A percentile compares a stretch with the other conserved stretches of the same genome.
phyloP scores from a whole-genome alignment of 2,113 vertebrate genomes.

The Apeltes quadracus region DNA sequence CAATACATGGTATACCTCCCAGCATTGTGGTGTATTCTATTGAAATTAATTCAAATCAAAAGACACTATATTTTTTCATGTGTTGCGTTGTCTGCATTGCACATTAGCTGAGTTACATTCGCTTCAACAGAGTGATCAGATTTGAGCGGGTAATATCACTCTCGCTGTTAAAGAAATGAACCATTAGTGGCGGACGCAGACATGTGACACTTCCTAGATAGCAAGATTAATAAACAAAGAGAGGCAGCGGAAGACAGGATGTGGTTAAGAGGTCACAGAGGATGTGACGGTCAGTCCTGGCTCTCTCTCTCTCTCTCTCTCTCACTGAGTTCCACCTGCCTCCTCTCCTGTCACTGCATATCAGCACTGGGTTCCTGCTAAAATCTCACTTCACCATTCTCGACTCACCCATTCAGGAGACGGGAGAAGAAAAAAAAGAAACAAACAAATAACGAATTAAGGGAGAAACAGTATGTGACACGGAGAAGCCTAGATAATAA shows the following conservation, averaged over 20 bases:
- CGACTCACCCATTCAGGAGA: conserved; percentile 35
- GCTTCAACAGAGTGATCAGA: background rate
- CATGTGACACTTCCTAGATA: background rate
- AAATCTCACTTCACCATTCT: conserved; percentile 32
- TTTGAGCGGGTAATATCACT: background rate
- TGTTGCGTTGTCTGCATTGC: background rate
- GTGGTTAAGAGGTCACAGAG: conserved; percentile 24
- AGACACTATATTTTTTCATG: background rate
- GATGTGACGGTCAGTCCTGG: conserved; percentile 15
- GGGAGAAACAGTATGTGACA: background rate
- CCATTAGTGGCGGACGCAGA: background rate
- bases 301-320: conserved; percentile 31
- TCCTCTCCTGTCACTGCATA: conserved; percentile 58
- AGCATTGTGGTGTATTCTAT: conserved; percentile 41
- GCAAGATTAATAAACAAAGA: background rate
- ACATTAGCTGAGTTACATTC: background rate
- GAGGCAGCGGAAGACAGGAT: background rate
- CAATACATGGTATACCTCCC: conserved; percentile 29
- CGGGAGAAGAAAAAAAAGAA: background rate
- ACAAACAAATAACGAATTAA: background rate
- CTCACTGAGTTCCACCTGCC: conserved; percentile 35
- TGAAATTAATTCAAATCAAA: too few species aligned
- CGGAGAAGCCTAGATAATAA: background rate
- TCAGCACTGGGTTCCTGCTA: conserved; percentile 47
- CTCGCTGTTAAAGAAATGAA: background rate